Base-by-base conservation (phyloP, 2,113 vertebrate genomes). In the Cygnus atratus region DNA sequence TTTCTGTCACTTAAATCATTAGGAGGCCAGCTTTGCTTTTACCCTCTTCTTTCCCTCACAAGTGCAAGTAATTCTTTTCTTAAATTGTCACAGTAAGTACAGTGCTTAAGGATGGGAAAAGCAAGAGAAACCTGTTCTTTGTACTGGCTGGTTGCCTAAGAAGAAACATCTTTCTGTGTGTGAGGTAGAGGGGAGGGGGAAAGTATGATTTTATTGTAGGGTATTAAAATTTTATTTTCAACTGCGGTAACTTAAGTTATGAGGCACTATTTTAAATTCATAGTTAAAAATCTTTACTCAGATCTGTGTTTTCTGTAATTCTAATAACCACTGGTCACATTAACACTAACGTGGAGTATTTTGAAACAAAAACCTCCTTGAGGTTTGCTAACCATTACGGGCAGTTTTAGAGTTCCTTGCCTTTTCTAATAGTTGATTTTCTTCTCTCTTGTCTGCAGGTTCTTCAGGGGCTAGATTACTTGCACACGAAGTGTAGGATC, bases 401-500 rank as follows among this genome's bases (percentile, higher is more conserved):
- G 48, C 57, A 65, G 1, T 61, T 73, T 63, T 33, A 4, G 74
- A 2, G 10, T 29, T 72, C 19, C 76, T 44, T 71, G 29, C 21
- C 37, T 52, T 84, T 71, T 20, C 70, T 93, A 20, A 77, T 41
- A 37, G 14, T 65, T 1, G 1, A 1, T 50, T 85, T 93, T 16
- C 44, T 88, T 39, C 37, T 94, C 16, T 65, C 1, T 43, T 85
- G 18, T 28, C 73, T 86, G 65, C 93, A 99, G 99, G 99, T 99
- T 70, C 98, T 99, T 33, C 99, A 99, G 96, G 99, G 99, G 71
- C 97, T 99, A 92, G 99, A 99, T 97, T 99, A 99, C 95, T 97
- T 99, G 96, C 99, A 99, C 93, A 98, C 98, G 7, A 99, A 99
- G 57, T 99, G 99, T 95, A 98, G 99, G 77, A 99, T 99, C 97